Evolutionary conservation across 2,888 invertebrate species (phyloP).

Genomic region (Eupithecia subfuscata): DNA sequence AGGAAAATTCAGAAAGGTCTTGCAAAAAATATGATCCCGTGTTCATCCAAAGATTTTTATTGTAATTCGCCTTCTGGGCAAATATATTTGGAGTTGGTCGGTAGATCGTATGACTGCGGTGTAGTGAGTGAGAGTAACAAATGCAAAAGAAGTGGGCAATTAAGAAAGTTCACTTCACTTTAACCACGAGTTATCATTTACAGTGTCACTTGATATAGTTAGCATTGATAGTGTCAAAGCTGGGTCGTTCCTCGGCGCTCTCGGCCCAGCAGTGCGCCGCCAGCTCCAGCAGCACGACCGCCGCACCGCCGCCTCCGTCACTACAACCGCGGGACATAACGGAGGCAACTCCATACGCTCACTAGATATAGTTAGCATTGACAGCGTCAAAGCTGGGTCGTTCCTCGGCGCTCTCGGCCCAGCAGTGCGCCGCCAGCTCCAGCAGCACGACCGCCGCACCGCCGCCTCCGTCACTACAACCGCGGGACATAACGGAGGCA

Average conservation of each 20-base stretch:
- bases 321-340: slow-evolving; percentile 86
- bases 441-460: slow-evolving; percentile 87
- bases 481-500: too few relatives aligned
- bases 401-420: slow-evolving; percentile 91
- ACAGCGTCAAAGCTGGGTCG: slow-evolving; percentile 90
- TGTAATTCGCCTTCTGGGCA: neutral
- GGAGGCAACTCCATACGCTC: too few relatives aligned
- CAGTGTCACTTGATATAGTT: slow-evolving; percentile 79
- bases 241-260: slow-evolving; percentile 90
- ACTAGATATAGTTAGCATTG: slow-evolving; percentile 84
- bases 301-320: slow-evolving; percentile 86
- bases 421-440: slow-evolving; percentile 91
- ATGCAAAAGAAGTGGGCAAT: too few relatives aligned
- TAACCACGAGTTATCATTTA: neutral
- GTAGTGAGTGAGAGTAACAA: too few relatives aligned
- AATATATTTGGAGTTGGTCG: too few relatives aligned
- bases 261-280: slow-evolving; percentile 93
- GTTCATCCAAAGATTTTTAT: neutral
- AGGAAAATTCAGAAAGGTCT: slow-evolving; percentile 10
- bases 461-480: slow-evolving; percentile 86
- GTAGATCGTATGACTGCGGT: too few relatives aligned
- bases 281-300: slow-evolving; percentile 88
- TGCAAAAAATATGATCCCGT: neutral
- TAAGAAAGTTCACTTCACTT: too few relatives aligned
- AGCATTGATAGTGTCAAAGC: slow-evolving; percentile 88